A percentile compares a stretch with the other conserved stretches of the same genome.
Evolutionary conservation across 1,140 invertebrate genomes (phyloP).

Genomic region (Tetragonula clypearis): DNA sequence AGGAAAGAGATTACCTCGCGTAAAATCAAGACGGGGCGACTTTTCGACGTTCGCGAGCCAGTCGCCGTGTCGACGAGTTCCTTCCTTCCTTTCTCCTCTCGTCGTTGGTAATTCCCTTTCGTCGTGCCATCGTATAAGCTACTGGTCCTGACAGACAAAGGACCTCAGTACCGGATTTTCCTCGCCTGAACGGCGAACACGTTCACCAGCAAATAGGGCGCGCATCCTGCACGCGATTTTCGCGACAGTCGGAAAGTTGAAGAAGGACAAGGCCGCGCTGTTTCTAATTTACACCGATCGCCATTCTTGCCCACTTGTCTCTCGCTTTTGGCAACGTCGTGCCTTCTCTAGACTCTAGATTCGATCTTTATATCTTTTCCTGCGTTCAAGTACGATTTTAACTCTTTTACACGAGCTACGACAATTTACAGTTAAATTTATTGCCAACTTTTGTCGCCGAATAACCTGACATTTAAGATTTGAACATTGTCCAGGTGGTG

Average conservation of each 20-base stretch:
- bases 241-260: background rate
- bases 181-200: conserved; percentile 27
- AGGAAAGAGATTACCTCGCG: conserved; percentile 59
- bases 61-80: conserved; percentile 57
- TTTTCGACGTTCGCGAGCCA: conserved; percentile 61
- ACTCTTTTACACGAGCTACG: no score
- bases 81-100: conserved; percentile 56
- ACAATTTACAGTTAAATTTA: no score
- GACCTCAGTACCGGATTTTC: conserved; percentile 39
- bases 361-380: background rate
- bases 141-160: conserved; percentile 49
- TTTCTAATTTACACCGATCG: conserved; percentile 32
- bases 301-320: background rate
- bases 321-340: background rate
- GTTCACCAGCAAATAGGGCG: conserved; percentile 35
- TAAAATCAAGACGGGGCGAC: conserved; percentile 55
- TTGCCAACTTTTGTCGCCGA: no score
- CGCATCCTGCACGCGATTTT: conserved; percentile 16
- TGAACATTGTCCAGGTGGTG: background rate
- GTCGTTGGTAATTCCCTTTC: conserved; percentile 48
- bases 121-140: conserved; percentile 43
- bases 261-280: background rate
- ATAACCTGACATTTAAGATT: no score
- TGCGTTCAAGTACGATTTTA: background rate
- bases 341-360: background rate